Base-by-base conservation (phyloP, 2,888 invertebrate species). In the Pseudococcus longispinus region DNA sequence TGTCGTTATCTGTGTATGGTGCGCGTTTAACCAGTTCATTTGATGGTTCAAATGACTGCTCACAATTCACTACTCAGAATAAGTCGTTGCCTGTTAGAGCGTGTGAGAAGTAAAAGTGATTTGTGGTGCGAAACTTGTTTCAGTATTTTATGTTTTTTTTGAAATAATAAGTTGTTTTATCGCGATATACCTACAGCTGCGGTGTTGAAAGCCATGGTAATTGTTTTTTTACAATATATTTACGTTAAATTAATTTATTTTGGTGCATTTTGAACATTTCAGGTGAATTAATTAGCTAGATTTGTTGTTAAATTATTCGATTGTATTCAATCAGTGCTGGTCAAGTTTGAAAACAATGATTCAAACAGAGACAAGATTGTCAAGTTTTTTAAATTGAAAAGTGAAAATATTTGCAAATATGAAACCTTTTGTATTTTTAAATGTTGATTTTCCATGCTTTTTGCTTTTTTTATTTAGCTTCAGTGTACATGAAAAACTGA, bases 1-100 rank as follows among this genome's bases (percentile, higher is more conserved):
- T 80, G 18, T 42, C 77, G n/a, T 80, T 80, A 80, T 80, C 77
- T 37, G 8, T 18, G 77, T 77, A 42, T 80, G 13, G n/a, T 80
- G 18, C 42, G 37, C 42, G 42, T 42, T 32, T 42, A 20, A 80
- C 29, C 77, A 29, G 42, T 37, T 42, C 42, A 42, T 42, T 80
- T 42, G 9, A 80, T 20, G 13, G 29, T 42, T 42, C 42, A 11
- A 80, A n/a, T 77, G 32, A 26, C 26, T 65, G 65, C 11, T 26
- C 29, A 29, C 29, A 70, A 70, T 18, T 70, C 29, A 70, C 70
- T 70, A 11, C 23, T 60, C 60, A 23, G 60, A 20, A 8, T 11
- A 23, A 60, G 23, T 23, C 37, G 37, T 55, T 4, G n/a, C 13
- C 4, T 60, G 60, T 20, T 9, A 11, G 60, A 51, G 51, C 51